A percentile compares a stretch with the other conserved stretches of the same genome.
These are phyloP conservation scores for Agrypnia vestita DNA, from an alignment of 1,140 invertebrate species.

Conservation along the genomic window DNA sequence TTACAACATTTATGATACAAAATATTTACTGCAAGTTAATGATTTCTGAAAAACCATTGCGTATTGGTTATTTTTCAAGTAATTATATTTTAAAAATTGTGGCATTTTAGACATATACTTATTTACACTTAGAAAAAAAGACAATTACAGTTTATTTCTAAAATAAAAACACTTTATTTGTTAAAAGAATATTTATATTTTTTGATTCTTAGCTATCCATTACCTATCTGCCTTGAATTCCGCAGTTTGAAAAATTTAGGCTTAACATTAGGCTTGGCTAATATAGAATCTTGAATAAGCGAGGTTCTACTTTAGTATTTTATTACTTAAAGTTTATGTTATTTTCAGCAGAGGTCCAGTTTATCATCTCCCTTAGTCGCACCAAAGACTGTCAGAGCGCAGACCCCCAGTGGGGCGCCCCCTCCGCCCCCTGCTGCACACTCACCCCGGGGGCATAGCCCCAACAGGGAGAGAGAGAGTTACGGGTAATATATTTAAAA, in stretches of 20 bases:
- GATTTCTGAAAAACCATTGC: too few species aligned
- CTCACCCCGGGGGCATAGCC: conserved; percentile 84
- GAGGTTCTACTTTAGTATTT: neutral
- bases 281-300: too few species aligned
- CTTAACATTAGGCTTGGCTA: too few species aligned
- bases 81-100: too few species aligned
- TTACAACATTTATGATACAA: too few species aligned
- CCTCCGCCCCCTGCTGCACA: conserved; percentile 68
- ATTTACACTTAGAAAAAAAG: too few species aligned
- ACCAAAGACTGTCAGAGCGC: conserved; percentile 69
- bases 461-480: conserved; percentile 84
- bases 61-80: too few species aligned
- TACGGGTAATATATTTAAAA: conserved; percentile 79
- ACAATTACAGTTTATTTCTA: too few species aligned
- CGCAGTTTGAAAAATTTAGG: too few species aligned
- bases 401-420: conserved; percentile 68
- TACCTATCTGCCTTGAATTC: neutral
- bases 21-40: too few species aligned
- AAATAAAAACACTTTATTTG: neutral
- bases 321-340: conserved; percentile 16
- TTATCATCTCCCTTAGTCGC: conserved; percentile 72
- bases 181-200: neutral
- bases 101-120: too few species aligned
- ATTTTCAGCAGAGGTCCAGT: conserved; percentile 68
- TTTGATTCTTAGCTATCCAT: neutral